phyloP scores from a whole-genome alignment of 2,113 vertebrate species.

The Pitta sordida region DNA sequence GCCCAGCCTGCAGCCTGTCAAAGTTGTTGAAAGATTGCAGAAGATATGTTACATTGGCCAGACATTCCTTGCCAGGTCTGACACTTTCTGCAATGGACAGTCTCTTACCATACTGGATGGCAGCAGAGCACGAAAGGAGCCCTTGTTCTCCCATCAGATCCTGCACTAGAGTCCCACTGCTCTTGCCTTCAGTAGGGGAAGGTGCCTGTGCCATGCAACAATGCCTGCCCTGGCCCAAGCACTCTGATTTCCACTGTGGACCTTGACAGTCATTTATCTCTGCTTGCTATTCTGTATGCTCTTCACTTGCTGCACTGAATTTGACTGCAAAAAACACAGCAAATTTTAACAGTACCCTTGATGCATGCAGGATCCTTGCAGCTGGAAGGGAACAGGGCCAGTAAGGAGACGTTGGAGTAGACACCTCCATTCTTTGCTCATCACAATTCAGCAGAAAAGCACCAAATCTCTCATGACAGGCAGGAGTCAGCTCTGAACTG shows the following conservation, averaged over 20 bases:
- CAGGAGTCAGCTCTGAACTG: neutral
- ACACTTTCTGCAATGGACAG: neutral
- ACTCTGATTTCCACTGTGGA: neutral
- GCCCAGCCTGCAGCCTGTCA: neutral
- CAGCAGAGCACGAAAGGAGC: neutral
- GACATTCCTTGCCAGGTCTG: neutral
- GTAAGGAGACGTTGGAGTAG: neutral
- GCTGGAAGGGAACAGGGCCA: neutral
- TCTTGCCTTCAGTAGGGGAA: neutral
- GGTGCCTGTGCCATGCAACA: neutral
- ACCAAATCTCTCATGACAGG: neutral
- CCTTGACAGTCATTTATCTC: neutral
- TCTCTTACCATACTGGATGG: neutral
- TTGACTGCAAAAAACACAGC: neutral
- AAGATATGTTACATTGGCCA: neutral
- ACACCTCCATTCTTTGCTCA: neutral
- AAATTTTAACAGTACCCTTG: neutral
- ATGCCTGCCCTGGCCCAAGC: neutral
- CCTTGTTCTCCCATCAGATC: neutral
- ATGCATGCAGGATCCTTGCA: neutral
- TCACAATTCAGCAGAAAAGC: rapidly evolving
- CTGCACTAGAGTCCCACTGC: rapidly evolving
- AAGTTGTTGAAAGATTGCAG: rapidly evolving
- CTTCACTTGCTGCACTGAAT: neutral
- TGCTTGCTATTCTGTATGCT: neutral